These are phyloP conservation scores for Uromys caudimaculatus DNA, from an alignment of 2,797 vertebrate genomes.

Conservation along the genomic window DNA sequence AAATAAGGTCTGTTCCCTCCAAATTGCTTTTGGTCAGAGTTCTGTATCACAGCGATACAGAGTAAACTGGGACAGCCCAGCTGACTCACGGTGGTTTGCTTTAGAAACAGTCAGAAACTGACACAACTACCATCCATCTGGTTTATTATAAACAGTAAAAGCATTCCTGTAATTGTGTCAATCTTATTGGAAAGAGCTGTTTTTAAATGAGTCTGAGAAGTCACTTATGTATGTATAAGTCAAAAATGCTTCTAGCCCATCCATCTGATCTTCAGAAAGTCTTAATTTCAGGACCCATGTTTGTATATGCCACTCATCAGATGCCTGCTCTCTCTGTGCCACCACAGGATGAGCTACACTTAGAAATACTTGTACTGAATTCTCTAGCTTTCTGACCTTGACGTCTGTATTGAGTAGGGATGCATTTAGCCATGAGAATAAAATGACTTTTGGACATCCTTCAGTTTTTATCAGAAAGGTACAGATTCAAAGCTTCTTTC, in stretches of 20 bases:
- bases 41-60: background rate
- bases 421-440: background rate
- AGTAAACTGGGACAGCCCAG: background rate
- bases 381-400: slow-evolving; percentile 16
- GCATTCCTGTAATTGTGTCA: background rate
- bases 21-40: background rate
- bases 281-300: slow-evolving; percentile 14
- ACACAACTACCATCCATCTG: background rate
- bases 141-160: background rate
- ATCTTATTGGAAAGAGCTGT: slow-evolving; percentile 28
- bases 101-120: background rate
- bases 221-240: background rate
- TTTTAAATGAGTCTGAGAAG: slow-evolving; percentile 2
- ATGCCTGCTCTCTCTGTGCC: background rate
- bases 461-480: slow-evolving; percentile 67
- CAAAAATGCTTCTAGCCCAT: slow-evolving; percentile 4
- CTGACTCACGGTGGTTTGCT: background rate
- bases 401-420: background rate
- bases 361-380: background rate
- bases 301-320: background rate
- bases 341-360: background rate
- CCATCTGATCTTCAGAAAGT: background rate
- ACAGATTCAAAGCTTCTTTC: slow-evolving; percentile 35
- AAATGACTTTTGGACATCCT: background rate
- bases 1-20: background rate